Base-by-base conservation (phyloP, 2,888 invertebrate species). In the Brachypterus glaber region DNA sequence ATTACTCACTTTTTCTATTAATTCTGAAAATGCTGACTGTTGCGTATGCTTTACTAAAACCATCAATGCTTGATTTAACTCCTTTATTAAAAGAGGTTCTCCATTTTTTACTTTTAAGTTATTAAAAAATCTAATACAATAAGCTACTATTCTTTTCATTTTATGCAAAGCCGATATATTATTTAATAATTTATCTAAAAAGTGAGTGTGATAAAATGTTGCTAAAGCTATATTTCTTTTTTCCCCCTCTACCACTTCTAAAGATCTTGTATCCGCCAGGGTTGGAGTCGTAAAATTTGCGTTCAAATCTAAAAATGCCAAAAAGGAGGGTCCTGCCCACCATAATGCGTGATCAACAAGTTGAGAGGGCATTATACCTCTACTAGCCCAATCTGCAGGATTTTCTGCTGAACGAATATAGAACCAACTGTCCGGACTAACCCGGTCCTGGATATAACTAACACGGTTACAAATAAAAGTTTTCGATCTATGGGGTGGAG, bases 401-500 rank as follows among this genome's bases (percentile, higher is more conserved):
- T n/a, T n/a, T n/a, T n/a, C n/a, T n/a, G n/a, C n/a, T 7, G 7
- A 7, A 21, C 21, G 21, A 7, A 21, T 21, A 21, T 21, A 21
- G 7, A 5, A 21, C 21, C 21, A 21, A 21, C 21, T 21, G 21
- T 21, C 21, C 5, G 21, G 21, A 21, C 21, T 21, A 21, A 21
- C 21, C 21, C n/a, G n/a, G n/a, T 35, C 36, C 18, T 45, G 45
- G 17, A 40, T 37, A 8, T 41, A 17, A 29, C 34, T 21, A n/a
- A 39, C 40, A 8, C 44, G 39, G 35, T 46, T 45, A 11, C 30
- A 26, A 2, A 46, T 31, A 33, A 46, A 44, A 17, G 39, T 41
- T 18, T 41, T 34, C 31, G 33, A 44, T 18, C 33, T 11, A 17
- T 40, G 31, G 9, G 38, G 43, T 2, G 43, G 14, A 4, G 24